Percentiles rank a stretch among this genome's conserved stretches.
These are phyloP conservation scores for Malurus cyaneus DNA, from an alignment of 2,113 vertebrate genomes.

Conservation along the genomic window DNA sequence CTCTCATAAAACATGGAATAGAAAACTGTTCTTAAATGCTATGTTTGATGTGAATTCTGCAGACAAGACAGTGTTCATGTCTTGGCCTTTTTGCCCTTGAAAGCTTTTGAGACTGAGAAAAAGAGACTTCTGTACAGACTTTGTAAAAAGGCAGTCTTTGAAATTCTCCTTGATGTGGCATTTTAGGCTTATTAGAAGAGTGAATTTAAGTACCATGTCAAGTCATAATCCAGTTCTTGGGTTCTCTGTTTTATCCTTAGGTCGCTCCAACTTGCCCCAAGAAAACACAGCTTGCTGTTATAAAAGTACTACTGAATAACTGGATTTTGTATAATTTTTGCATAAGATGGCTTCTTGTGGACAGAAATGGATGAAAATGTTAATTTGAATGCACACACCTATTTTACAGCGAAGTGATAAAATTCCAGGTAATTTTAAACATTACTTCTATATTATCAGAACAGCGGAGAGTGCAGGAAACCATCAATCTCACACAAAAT, in stretches of 20 bases:
- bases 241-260: background rate
- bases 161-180: constrained; percentile 54
- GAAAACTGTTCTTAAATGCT: background rate
- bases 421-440: background rate
- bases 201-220: constrained; percentile 8
- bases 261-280: background rate
- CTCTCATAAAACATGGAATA: background rate
- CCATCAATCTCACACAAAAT: background rate
- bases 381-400: background rate
- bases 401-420: background rate
- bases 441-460: background rate
- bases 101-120: constrained; percentile 38
- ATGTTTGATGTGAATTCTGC: constrained; percentile 33
- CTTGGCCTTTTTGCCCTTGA: constrained; percentile 41
- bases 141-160: constrained; percentile 26
- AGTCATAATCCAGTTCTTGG: constrained; percentile 14
- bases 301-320: background rate
- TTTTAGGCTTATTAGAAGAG: constrained; percentile 55
- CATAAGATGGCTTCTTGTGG: background rate
- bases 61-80: constrained; percentile 13
- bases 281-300: background rate
- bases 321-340: background rate
- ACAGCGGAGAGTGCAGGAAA: background rate
- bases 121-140: constrained; percentile 31
- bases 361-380: background rate